Evolutionary conservation across 64 coral and sea anemone genomes (phyloP).

Genomic region (Actinia equina): DNA sequence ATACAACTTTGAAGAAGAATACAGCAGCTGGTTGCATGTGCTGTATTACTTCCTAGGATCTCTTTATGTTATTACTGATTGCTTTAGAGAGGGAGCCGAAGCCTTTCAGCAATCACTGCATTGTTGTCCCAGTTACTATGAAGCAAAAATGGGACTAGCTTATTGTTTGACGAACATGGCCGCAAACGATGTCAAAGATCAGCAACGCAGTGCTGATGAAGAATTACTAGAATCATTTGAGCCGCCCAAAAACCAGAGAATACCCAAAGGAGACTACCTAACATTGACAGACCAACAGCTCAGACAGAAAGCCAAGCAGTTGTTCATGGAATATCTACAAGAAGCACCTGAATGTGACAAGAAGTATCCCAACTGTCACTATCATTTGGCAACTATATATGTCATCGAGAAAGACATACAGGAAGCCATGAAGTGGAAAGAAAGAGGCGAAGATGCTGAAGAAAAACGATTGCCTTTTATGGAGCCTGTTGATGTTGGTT

Average conservation of each 20-base stretch:
- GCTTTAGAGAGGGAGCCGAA: constrained; percentile 26
- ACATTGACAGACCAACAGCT: constrained; percentile 26
- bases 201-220: background rate
- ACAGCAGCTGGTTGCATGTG: constrained; percentile 77
- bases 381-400: constrained; percentile 55
- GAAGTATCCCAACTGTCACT: constrained; percentile 70
- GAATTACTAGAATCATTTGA: background rate
- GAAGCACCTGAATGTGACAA: constrained; percentile 71
- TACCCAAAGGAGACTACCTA: background rate
- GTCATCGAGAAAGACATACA: background rate
- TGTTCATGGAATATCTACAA: constrained; percentile 49
- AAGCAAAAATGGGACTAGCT: constrained; percentile 59
- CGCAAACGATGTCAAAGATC: background rate
- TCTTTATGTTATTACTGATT: constrained; percentile 15
- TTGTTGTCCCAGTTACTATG: constrained; percentile 54
- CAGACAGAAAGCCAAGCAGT: background rate
- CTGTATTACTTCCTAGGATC: constrained; percentile 42
- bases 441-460: constrained; percentile 68
- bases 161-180: constrained; percentile 41
- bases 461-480: constrained; percentile 71
- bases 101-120: constrained; percentile 54
- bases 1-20: constrained; percentile 39
- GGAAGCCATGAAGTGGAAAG: constrained; percentile 33
- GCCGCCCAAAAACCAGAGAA: constrained; percentile 13
- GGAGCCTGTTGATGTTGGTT: constrained; percentile 16